A percentile compares a stretch with the other conserved stretches of the same genome.
These are phyloP conservation scores for Laticauda laticaudata DNA, from an alignment of 2,113 vertebrate genomes.

Conservation along the genomic window DNA sequence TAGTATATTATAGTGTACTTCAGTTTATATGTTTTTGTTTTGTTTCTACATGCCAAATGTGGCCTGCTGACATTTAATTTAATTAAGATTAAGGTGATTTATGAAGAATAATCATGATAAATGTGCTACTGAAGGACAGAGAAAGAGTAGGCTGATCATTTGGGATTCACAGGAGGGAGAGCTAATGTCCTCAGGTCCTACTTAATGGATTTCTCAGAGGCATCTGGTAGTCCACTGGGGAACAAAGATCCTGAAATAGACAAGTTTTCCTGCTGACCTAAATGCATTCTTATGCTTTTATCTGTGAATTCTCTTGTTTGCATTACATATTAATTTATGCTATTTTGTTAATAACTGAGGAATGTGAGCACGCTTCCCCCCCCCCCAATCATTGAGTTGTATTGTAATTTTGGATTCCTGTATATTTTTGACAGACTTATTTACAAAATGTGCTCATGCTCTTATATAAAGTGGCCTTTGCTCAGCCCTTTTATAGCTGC, in stretches of 20 bases:
- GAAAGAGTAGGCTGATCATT: neutral
- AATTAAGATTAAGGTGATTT: neutral
- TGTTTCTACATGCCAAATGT: neutral
- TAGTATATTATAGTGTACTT: no score
- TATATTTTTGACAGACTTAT: conserved; percentile 15
- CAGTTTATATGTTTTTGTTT: neutral
- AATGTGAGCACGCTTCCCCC: neutral
- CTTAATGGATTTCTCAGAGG: neutral
- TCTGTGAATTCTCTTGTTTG: neutral
- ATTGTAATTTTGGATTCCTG: neutral
- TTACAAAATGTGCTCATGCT: conserved; percentile 26
- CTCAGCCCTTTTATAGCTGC: conserved; percentile 45
- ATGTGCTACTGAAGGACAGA: neutral
- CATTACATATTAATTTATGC: neutral
- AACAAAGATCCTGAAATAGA: neutral
- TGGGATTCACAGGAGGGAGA: neutral
- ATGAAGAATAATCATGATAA: neutral
- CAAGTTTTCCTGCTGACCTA: neutral
- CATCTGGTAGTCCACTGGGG: neutral
- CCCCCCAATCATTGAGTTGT: neutral
- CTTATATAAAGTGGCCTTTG: conserved; percentile 55
- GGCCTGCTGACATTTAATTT: neutral
- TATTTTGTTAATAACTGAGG: neutral
- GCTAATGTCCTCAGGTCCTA: neutral
- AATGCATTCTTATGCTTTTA: neutral